Evolutionary conservation across 2,888 invertebrate genomes (phyloP).

Genomic region (Cephonodes hylas): DNA sequence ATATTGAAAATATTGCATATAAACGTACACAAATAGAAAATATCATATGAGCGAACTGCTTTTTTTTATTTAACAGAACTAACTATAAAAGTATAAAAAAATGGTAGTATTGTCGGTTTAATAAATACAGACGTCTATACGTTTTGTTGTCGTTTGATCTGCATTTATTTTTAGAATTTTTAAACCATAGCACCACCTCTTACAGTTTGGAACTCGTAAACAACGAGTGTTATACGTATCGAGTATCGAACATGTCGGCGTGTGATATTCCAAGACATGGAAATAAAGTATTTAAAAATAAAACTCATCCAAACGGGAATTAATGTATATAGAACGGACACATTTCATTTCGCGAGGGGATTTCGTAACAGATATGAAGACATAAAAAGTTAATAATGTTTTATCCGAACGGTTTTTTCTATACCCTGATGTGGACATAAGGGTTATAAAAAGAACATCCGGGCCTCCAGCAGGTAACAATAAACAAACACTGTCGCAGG

Average conservation of each 20-base stretch:
- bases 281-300: background rate
- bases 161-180: background rate
- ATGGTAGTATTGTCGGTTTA: background rate
- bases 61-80: background rate
- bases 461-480: constrained; percentile 45
- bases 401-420: background rate
- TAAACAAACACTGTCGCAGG: constrained; percentile 39
- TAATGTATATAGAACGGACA: background rate
- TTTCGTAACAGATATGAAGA: background rate
- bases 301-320: background rate
- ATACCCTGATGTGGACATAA: constrained; percentile 17
- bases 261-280: too few species aligned
- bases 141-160: background rate
- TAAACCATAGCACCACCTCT: background rate
- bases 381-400: background rate
- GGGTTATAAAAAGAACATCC: constrained; percentile 46
- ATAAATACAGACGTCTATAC: background rate
- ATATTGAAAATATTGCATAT: too few species aligned
- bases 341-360: background rate
- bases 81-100: background rate
- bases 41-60: background rate
- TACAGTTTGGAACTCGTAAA: background rate
- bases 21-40: background rate
- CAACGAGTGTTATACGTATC: too few species aligned
- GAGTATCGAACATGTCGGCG: too few species aligned